These are phyloP conservation scores for Phalanger gymnotis DNA, from an alignment of 2,797 vertebrate genomes.

Conservation along the genomic window DNA sequence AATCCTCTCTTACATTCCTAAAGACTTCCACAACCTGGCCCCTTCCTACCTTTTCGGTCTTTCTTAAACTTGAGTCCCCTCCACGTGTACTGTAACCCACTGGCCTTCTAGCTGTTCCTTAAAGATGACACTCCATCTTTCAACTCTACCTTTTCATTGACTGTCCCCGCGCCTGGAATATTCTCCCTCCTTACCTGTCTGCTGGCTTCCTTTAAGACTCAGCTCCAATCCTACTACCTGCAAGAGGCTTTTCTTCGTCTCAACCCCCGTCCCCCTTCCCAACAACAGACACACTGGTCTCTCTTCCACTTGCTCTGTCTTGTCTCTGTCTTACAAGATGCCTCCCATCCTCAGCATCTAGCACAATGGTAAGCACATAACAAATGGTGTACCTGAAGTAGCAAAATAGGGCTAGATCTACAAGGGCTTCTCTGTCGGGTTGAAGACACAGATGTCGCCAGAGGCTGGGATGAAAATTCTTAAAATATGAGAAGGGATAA, in stretches of 20 bases:
- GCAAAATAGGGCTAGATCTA: not conserved
- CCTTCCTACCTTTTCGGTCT: not conserved
- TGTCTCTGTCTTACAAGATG: not conserved
- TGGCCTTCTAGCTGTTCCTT: not conserved
- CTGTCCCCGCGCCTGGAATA: not conserved
- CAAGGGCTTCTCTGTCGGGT: not conserved
- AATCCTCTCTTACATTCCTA: not conserved
- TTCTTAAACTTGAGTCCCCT: not conserved
- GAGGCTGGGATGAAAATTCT: not conserved
- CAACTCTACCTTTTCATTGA: not conserved
- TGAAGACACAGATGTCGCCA: not conserved
- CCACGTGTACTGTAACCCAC: not conserved
- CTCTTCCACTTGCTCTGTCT: not conserved
- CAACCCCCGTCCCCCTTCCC: not conserved
- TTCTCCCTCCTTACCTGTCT: not conserved
- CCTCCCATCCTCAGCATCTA: not conserved
- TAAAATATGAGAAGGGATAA: not conserved
- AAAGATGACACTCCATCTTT: not conserved
- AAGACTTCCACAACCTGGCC: not conserved
- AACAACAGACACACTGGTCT: not conserved
- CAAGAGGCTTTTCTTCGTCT: not conserved
- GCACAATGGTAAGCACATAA: not conserved
- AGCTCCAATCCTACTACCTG: not conserved
- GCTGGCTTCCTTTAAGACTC: not conserved
- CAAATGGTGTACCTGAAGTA: not conserved